Base-by-base conservation (phyloP, 1,140 invertebrate species). In the Planococcus citri region DNA sequence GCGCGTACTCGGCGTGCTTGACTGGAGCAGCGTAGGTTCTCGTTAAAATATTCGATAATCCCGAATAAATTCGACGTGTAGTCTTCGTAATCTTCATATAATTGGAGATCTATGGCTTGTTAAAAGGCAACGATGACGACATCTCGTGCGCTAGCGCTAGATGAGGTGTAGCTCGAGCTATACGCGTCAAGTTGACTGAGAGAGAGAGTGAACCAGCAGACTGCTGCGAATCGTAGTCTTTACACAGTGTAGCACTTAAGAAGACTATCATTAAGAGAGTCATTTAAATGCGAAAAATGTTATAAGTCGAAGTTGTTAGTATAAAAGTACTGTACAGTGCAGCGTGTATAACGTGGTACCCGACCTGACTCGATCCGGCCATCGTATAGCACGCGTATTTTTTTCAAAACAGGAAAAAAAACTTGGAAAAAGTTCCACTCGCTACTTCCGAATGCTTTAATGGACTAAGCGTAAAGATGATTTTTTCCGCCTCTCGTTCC, bases 211-310 rank as follows among this genome's bases (percentile, higher is more conserved):
- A n/a, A n/a, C n/a, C n/a, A n/a, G n/a, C n/a, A n/a, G n/a, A n/a
- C n/a, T n/a, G n/a, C n/a, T n/a, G n/a, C n/a, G n/a, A n/a, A n/a
- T n/a, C n/a, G n/a, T n/a, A n/a, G n/a, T n/a, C n/a, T n/a, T n/a
- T 20, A 20, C 17, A 51, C 12, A 37, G 14, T 8, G n/a, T n/a
- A n/a, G 41, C 41, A 51, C 41, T 51, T 51, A 51, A 51, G n/a
- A n/a, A n/a, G 41, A 51, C 41, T 20, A 51, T 51, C 41, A 51
- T 51, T 51, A 51, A 51, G 41, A 20, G 41, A 51, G 41, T 51
- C 41, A 51, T 51, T 51, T 51, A 51, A 51, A 51, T 51, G n/a
- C 41, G 41, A 51, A 51, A 51, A 51, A 51, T 51, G 41, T 20
- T 51, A 20, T 2, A 51, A 51, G 41, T 51, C 41, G 41, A 51